Evolutionary conservation across 2,113 vertebrate genomes (phyloP).

Genomic region (Antechinus stuartii): DNA sequence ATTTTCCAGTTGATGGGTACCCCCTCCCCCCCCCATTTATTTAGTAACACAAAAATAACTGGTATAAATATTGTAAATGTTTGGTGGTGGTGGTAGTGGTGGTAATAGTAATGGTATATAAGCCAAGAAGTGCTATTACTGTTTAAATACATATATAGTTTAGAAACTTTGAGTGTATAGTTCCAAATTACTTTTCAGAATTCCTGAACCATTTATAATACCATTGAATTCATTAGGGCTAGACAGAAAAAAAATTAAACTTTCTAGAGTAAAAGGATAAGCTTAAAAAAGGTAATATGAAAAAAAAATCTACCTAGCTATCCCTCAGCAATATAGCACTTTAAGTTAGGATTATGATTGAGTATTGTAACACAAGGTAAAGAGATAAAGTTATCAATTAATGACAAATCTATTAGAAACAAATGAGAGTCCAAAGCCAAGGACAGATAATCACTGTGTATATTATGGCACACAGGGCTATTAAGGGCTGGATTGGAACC

Average conservation of each 20-base stretch:
- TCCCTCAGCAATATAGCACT: background rate
- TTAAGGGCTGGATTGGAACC: background rate
- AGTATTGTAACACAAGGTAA: constrained; percentile 29
- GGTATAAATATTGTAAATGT: background rate
- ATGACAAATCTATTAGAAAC: constrained; percentile 20
- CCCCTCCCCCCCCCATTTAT: background rate
- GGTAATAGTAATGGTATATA: too few relatives aligned
- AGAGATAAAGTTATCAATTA: background rate
- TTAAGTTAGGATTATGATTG: constrained; percentile 7
- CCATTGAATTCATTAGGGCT: background rate
- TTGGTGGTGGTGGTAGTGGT: background rate
- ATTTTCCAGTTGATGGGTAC: background rate
- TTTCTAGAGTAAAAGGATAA: background rate
- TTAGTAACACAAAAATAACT: background rate
- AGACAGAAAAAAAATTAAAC: background rate
- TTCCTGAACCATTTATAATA: background rate
- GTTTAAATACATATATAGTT: background rate
- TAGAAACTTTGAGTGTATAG: background rate
- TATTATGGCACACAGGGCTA: background rate
- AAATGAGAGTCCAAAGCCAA: constrained; percentile 41
- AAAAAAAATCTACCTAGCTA: background rate
- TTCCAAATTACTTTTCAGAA: background rate
- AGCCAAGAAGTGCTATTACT: background rate
- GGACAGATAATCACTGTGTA: constrained; percentile 6
- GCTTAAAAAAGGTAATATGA: background rate